These are phyloP conservation scores for Telenomus remus DNA, from an alignment of 1,140 invertebrate genomes.

Conservation along the genomic window DNA sequence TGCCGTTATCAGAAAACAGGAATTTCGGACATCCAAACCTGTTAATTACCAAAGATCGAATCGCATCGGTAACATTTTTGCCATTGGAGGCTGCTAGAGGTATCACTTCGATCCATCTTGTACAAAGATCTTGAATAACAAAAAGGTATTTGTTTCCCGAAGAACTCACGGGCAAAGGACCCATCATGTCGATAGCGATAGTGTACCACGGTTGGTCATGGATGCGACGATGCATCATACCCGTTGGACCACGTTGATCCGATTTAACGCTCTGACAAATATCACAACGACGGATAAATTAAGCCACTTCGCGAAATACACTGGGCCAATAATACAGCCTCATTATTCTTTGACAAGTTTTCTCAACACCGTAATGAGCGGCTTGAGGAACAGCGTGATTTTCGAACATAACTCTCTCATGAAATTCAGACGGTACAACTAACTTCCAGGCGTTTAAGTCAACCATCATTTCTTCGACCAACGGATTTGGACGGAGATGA, in stretches of 20 bases:
- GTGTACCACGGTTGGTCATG: background rate
- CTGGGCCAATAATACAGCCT: background rate
- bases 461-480: background rate
- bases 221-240: background rate
- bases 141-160: background rate
- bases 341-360: background rate
- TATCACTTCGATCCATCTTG: background rate
- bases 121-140: background rate
- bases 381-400: background rate
- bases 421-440: background rate
- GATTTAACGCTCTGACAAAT: background rate
- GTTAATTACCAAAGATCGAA: background rate
- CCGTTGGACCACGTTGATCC: background rate
- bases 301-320: background rate
- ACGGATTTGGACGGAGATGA: background rate
- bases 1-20: background rate
- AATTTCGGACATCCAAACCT: background rate
- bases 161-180: background rate
- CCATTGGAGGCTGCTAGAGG: background rate
- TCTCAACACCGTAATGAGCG: background rate
- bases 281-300: too few species aligned
- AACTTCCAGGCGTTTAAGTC: background rate
- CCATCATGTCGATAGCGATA: background rate
- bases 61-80: slow-evolving; percentile 8
- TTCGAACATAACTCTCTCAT: too few species aligned